A percentile compares a stretch with the other conserved stretches of the same genome.
Evolutionary conservation across 1,140 invertebrate genomes (phyloP).

Genomic region (Eriosoma lanigerum): DNA sequence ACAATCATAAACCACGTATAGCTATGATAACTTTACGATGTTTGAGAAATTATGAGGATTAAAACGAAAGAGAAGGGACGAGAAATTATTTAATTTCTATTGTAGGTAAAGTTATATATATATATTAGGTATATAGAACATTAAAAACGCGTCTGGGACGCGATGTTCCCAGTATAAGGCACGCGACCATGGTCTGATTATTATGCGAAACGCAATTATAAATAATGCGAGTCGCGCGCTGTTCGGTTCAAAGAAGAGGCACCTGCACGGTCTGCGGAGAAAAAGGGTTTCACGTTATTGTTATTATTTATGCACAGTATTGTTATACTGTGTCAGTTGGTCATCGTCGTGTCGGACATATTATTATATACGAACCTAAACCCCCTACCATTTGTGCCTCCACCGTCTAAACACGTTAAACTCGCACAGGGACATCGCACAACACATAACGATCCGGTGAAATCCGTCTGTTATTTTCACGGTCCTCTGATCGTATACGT

Average conservation of each 20-base stretch:
- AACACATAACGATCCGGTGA: neutral
- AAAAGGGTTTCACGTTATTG: conserved; percentile 12
- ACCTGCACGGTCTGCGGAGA: neutral
- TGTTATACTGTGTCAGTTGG: neutral
- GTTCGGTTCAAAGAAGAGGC: neutral
- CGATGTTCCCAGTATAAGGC: too few relatives aligned
- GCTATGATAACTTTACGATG: too few relatives aligned
- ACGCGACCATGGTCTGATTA: conserved; percentile 23
- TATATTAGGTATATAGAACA: too few relatives aligned
- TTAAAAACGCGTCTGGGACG: neutral
- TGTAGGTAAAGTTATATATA: too few relatives aligned
- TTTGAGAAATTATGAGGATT: too few relatives aligned
- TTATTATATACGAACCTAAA: too few relatives aligned
- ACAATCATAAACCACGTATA: too few relatives aligned
- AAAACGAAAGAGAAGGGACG: too few relatives aligned
- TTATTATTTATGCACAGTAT: too few relatives aligned
- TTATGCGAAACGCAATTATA: neutral
- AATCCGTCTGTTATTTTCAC: conserved; percentile 18
- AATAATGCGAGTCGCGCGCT: neutral
- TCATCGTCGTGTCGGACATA: neutral
- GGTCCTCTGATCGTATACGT: neutral
- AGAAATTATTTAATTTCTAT: too few relatives aligned
- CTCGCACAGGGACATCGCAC: neutral
- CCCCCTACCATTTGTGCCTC: too few relatives aligned
- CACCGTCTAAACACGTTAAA: too few relatives aligned